phyloP scores from a whole-genome alignment of 2,888 invertebrate species.

The Ennomos fuscantarius region DNA sequence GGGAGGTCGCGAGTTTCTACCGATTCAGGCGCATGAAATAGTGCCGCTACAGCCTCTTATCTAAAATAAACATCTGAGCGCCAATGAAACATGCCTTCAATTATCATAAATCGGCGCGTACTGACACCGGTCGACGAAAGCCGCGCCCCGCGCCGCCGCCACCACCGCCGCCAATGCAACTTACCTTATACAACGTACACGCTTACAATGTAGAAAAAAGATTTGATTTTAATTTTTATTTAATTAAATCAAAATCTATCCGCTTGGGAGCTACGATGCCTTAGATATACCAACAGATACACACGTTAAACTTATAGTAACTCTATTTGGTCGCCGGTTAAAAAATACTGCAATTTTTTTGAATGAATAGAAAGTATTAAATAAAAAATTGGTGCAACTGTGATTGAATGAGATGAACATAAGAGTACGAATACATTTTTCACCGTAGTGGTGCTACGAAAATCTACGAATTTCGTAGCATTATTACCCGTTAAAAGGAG shows the following conservation, averaged over 20 bases:
- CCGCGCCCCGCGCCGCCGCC: constrained; percentile 64
- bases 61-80: constrained; percentile 84
- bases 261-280: too few species aligned
- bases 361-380: too few species aligned
- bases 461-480: constrained; percentile 14
- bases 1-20: constrained; percentile 77
- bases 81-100: constrained; percentile 84
- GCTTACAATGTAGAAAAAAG: constrained; percentile 63
- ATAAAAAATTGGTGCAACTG: too few species aligned
- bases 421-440: too few species aligned
- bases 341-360: not conserved
- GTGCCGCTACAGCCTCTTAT: constrained; percentile 77
- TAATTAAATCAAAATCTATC: too few species aligned
- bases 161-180: constrained; percentile 49
- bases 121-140: constrained; percentile 75
- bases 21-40: constrained; percentile 82
- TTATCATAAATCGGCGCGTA: constrained; percentile 83
- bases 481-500: not conserved
- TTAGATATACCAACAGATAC: too few species aligned
- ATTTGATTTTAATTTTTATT: constrained; percentile 39
- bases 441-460: constrained; percentile 13
- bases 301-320: too few species aligned
- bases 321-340: too few species aligned
- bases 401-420: too few species aligned
- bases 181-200: constrained; percentile 44